phyloP scores from a whole-genome alignment of 2,113 vertebrate species.

The Rynchops niger region DNA sequence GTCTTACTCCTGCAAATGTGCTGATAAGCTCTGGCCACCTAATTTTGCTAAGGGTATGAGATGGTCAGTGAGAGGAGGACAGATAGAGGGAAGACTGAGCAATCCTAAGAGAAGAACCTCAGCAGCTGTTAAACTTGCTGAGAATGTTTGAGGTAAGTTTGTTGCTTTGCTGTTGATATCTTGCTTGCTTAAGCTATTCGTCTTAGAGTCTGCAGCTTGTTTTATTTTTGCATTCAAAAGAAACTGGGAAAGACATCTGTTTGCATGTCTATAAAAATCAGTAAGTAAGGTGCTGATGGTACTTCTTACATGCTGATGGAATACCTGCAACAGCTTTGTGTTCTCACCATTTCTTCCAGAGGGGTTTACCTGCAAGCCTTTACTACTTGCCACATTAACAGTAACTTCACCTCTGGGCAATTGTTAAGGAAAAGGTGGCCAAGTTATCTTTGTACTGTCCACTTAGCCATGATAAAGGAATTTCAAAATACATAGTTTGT shows the following conservation, averaged over 20 bases:
- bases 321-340: background rate
- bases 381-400: background rate
- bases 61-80: background rate
- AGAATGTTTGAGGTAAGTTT: background rate
- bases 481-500: background rate
- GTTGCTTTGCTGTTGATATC: background rate
- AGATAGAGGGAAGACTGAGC: background rate
- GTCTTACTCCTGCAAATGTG: background rate
- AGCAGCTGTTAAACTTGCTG: background rate
- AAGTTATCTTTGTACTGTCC: background rate
- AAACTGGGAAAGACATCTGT: background rate
- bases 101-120: background rate
- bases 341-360: background rate
- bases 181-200: background rate
- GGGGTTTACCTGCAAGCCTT: background rate
- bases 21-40: background rate
- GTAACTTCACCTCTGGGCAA: background rate
- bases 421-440: background rate
- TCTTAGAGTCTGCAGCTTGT: background rate
- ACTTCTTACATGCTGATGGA: background rate
- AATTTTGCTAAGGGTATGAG: background rate
- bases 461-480: background rate
- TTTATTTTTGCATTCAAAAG: background rate
- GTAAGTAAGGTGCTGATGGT: background rate
- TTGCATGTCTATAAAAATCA: background rate